Evolutionary conservation across 2,888 invertebrate species (phyloP).

Genomic region (Hydrotaea cyrtoneurina): DNA sequence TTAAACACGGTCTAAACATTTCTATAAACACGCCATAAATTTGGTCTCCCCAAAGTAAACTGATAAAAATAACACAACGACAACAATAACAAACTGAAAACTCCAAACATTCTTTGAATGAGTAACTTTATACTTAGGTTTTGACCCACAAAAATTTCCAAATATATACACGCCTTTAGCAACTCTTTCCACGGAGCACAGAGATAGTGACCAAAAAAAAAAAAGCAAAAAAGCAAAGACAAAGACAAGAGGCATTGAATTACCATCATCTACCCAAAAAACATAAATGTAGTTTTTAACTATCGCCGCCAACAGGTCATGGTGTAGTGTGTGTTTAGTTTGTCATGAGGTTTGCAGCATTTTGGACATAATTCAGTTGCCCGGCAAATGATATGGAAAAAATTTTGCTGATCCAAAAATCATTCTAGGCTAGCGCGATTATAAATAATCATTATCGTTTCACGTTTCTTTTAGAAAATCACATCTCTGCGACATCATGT

Average conservation of each 20-base stretch:
- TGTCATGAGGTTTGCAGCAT: neutral
- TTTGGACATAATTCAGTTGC: too few species aligned
- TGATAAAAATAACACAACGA: neutral
- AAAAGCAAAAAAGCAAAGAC: too few species aligned
- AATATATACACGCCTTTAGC: constrained; percentile 41
- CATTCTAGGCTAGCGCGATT: too few species aligned
- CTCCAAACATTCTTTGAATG: constrained; percentile 44
- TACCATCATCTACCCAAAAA: constrained; percentile 45
- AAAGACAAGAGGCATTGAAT: constrained; percentile 38
- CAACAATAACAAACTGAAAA: constrained; percentile 13
- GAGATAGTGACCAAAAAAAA: neutral
- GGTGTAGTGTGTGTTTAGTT: neutral
- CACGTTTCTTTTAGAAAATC: too few species aligned
- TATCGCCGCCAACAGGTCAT: neutral
- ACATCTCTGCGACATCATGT: too few species aligned
- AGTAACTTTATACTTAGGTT: constrained; percentile 44
- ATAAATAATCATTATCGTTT: too few species aligned
- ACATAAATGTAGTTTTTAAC: constrained; percentile 19
- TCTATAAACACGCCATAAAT: constrained; percentile 49
- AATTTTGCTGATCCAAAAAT: too few species aligned
- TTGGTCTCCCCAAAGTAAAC: neutral
- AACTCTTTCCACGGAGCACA: constrained; percentile 14
- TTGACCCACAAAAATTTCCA: constrained; percentile 50
- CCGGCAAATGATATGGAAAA: too few species aligned
- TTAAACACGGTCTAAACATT: constrained; percentile 57